Evolutionary conservation across 2,113 vertebrate genomes (phyloP).

Genomic region (Platichthys stellatus): DNA sequence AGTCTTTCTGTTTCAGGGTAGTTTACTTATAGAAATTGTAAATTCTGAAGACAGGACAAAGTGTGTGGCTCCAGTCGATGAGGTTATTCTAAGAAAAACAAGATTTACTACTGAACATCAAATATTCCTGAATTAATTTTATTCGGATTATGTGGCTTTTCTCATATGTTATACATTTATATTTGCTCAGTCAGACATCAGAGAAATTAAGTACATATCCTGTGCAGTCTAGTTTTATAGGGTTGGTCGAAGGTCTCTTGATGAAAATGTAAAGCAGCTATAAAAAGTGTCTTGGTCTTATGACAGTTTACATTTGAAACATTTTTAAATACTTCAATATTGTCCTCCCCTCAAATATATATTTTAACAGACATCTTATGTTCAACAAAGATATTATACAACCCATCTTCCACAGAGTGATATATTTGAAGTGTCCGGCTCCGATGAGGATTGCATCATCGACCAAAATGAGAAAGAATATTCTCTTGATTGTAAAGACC

Average conservation of each 20-base stretch:
- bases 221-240: background rate
- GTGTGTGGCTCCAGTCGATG: no score
- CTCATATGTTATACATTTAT: no score
- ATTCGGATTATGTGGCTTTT: no score
- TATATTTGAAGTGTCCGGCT: background rate
- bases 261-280: background rate
- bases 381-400: background rate
- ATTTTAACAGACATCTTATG: background rate
- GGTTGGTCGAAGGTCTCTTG: background rate
- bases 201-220: background rate
- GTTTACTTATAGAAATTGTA: background rate
- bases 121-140: no score
- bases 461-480: background rate
- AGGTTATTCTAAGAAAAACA: no score
- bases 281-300: no score
- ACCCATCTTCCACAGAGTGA: background rate
- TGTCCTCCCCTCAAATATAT: background rate
- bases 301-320: no score
- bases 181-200: no score
- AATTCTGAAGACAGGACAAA: no score
- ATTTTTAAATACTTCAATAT: background rate
- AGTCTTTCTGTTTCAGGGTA: slow-evolving; percentile 1
- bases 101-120: no score
- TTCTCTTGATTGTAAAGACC: background rate
- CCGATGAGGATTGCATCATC: background rate